Base-by-base conservation (phyloP, 2,888 invertebrate genomes). In the Hypomecis atomaria region DNA sequence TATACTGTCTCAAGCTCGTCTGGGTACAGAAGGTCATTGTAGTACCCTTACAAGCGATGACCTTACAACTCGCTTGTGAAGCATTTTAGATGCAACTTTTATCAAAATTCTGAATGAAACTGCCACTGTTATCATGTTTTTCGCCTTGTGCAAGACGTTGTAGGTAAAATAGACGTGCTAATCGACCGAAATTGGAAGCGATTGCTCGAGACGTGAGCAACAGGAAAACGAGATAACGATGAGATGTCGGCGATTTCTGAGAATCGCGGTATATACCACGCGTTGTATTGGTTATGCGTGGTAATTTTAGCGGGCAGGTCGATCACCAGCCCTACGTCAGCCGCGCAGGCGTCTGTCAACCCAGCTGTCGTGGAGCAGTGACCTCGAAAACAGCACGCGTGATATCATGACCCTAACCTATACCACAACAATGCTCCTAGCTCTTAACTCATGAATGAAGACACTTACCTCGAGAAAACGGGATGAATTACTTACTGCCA, bases 301-400 rank as follows among this genome's bases (percentile, higher is more conserved):
- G 78, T 85, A 88, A 89, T 82, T 84, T 86, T 89, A 88, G 88
- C 84, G 77, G 71, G 78, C 87, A 85, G 87, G 89, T 89, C 90
- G 89, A 90, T 87, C 79, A 84, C 83, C 85, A 78, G 71, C 77
- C 78, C 83, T 83, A 88, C 90, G 90, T 90, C 89, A 88, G 69
- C 52, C 81, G 87, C 89, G 88, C 89, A 86, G 74, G 88, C 89
- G 89, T 88, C 83, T 80, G 75, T 71, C 73, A 69, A 67, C 71
- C 80, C 89, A 89, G 88, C 90, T 91, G 91, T 87, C 85, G 79
- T 80, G 77, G 89, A 60, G 79, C 88, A 88, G 81, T 92, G 92
- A 92, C 92, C 92, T 90, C 90, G 80, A 88, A 88, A 85, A 82
- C 79, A 89, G 84, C 90, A 90, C 86, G 88, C 87, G 83, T 84